These are phyloP conservation scores for Ophthalmolycus amberensis DNA, from an alignment of 2,113 vertebrate species.

Conservation along the genomic window DNA sequence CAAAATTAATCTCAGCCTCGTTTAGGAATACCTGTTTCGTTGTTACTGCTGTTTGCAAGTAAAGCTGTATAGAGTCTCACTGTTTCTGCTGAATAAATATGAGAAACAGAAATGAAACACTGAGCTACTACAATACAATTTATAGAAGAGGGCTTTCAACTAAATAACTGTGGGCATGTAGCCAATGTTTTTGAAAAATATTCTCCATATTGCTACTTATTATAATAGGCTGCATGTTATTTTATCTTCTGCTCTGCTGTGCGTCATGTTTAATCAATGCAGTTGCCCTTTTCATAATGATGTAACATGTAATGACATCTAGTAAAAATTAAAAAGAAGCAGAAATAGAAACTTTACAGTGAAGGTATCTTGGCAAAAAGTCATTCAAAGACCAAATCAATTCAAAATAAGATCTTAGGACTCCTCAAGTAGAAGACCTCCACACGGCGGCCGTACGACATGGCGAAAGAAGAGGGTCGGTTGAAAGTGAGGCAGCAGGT, in stretches of 20 bases:
- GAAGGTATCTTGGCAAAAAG: neutral
- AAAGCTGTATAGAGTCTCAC: neutral
- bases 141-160: neutral
- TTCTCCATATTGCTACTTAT: constrained; percentile 2
- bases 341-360: neutral
- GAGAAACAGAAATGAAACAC: neutral
- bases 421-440: constrained; percentile 71
- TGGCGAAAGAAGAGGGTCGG: constrained; percentile 25
- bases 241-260: neutral
- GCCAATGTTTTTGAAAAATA: constrained; percentile 9
- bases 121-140: constrained; percentile 5
- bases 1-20: constrained; percentile 36
- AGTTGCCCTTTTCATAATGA: neutral
- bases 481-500: constrained; percentile 38
- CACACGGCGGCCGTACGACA: constrained; percentile 24
- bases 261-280: neutral
- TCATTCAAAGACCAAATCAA: constrained; percentile 1
- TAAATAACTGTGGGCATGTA: neutral
- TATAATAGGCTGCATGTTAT: neutral
- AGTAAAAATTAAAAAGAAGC: constrained; percentile 3
- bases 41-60: constrained; percentile 12
- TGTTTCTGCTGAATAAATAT: neutral
- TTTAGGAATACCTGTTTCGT: constrained; percentile 27
- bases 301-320: neutral
- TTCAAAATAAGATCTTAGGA: constrained; percentile 35